phyloP scores from a whole-genome alignment of 2,888 invertebrate species.

The Sphaerophoria rueppellii region DNA sequence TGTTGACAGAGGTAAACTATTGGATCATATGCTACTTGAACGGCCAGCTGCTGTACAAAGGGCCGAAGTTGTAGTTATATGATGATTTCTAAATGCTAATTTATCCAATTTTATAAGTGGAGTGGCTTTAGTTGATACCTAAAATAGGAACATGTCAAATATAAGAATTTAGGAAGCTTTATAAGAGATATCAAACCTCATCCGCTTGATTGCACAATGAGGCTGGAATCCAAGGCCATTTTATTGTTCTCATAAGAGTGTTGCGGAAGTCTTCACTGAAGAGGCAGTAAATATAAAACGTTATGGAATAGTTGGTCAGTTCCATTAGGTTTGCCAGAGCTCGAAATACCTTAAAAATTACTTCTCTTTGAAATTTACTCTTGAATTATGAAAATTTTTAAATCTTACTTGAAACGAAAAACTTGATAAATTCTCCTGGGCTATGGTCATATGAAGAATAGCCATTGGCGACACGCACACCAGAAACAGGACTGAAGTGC shows the following conservation, averaged over 20 bases:
- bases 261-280: conserved; percentile 90
- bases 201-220: conserved; percentile 79
- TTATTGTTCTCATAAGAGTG: conserved; percentile 86
- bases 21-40: conserved; percentile 80
- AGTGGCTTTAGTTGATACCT: conserved; percentile 77
- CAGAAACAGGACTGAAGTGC: conserved; percentile 87
- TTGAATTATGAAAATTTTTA: too few relatives aligned
- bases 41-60: conserved; percentile 80
- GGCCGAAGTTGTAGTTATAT: conserved; percentile 81
- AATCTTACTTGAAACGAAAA: conserved; percentile 85
- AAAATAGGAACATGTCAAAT: background rate
- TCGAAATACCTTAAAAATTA: conserved; percentile 84
- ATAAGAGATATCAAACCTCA: conserved; percentile 76
- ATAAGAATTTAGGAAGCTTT: background rate
- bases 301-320: conserved; percentile 89
- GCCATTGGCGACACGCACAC: conserved; percentile 89
- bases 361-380: too few relatives aligned
- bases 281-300: conserved; percentile 90
- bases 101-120: conserved; percentile 78
- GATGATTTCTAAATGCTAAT: conserved; percentile 78
- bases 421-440: conserved; percentile 84
- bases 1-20: conserved; percentile 67
- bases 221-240: conserved; percentile 83
- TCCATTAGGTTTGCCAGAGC: conserved; percentile 89
- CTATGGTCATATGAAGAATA: conserved; percentile 87